Conservation (phyloP, 2,888 invertebrate species). For the Timema podura region DNA sequence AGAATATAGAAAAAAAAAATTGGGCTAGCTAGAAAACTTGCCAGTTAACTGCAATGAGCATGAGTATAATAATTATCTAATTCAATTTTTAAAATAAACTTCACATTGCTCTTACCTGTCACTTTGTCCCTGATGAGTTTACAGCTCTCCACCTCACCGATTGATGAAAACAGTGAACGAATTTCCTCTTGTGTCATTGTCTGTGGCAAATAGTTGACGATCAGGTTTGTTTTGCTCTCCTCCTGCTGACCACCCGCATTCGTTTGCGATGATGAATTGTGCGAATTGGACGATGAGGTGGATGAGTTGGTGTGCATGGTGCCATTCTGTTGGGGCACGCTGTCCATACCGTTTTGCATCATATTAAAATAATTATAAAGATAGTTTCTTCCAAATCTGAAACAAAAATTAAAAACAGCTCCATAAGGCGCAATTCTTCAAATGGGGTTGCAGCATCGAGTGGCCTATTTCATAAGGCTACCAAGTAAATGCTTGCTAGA, state of each 20-base stretch:
- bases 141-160: constrained; percentile 99
- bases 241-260: constrained; percentile 61
- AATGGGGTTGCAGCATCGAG: too few relatives aligned
- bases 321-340: constrained; percentile 80
- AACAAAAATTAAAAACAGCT: constrained; percentile 19
- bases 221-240: constrained; percentile 97
- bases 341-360: constrained; percentile 83
- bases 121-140: constrained; percentile 98
- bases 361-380: constrained; percentile 42
- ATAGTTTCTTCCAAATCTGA: constrained; percentile 30
- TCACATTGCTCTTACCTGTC: constrained; percentile 62
- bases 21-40: too few relatives aligned
- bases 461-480: too few relatives aligned
- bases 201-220: constrained; percentile 99
- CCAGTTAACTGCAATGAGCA: too few relatives aligned
- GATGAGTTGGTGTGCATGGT: constrained; percentile 43
- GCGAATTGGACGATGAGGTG: constrained; percentile 40
- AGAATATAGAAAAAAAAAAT: too few relatives aligned
- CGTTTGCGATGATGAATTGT: constrained; percentile 43
- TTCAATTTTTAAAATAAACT: too few relatives aligned
- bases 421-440: too few relatives aligned
- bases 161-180: constrained; percentile 93
- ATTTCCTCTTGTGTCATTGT: constrained; percentile 99
- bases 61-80: too few relatives aligned
- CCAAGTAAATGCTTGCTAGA: too few relatives aligned